Conservation (phyloP, 2,888 invertebrate genomes). For the Antheraea assamensis region DNA sequence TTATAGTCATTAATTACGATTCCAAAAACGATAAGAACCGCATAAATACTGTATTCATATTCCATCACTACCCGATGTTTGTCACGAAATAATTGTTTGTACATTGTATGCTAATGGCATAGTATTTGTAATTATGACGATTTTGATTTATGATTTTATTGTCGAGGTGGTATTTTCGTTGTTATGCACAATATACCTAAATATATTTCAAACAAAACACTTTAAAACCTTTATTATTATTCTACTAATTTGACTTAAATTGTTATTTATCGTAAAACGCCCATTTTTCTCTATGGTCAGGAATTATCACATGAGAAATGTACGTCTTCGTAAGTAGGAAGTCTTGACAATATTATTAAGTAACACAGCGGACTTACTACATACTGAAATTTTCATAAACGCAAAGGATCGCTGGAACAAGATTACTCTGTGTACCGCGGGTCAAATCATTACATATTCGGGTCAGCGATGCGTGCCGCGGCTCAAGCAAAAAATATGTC, state of each 20-base stretch:
- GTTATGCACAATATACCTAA: neutral
- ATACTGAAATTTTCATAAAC: constrained; percentile 16
- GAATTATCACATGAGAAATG: neutral
- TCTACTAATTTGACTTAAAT: no score
- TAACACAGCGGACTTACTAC: neutral
- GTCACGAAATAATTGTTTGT: neutral
- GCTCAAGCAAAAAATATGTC: constrained; percentile 32
- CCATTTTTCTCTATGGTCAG: neutral
- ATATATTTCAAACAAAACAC: neutral
- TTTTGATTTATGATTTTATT: neutral
- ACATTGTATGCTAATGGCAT: neutral
- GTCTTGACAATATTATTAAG: constrained; percentile 8
- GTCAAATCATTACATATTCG: constrained; percentile 39
- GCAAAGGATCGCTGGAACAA: constrained; percentile 17
- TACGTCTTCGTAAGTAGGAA: neutral
- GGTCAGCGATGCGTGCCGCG: constrained; percentile 27
- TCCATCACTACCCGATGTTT: constrained; percentile 1
- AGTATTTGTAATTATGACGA: neutral
- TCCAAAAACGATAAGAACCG: neutral
- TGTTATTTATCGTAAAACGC: no score
- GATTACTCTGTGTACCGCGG: constrained; percentile 31
- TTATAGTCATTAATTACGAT: neutral
- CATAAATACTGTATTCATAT: neutral
- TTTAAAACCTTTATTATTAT: no score
- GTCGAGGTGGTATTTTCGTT: neutral